Percentiles rank a stretch among this genome's conserved stretches.
These are phyloP conservation scores for Bombus impatiens DNA, from an alignment of 1,140 invertebrate species.

Conservation along the genomic window DNA sequence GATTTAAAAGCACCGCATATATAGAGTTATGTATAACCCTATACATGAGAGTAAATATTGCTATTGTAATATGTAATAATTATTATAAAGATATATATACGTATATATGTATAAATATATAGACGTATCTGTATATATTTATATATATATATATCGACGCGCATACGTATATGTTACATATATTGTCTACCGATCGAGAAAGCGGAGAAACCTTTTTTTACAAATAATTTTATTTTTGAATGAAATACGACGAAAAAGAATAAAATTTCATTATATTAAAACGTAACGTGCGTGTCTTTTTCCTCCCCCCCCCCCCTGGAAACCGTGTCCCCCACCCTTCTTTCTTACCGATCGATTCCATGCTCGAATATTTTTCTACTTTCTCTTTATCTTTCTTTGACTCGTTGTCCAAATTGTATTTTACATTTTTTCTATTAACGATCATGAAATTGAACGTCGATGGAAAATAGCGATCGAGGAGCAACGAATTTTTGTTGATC, in stretches of 20 bases:
- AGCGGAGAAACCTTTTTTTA: conserved; percentile 80
- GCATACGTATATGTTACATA: conserved; percentile 66
- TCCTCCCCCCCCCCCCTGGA: not conserved
- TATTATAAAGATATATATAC: conserved; percentile 67
- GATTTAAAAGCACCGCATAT: conserved; percentile 43
- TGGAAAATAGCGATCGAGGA: fast-evolving
- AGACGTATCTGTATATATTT: conserved; percentile 21
- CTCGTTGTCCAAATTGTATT: not conserved
- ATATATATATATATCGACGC: conserved; percentile 55
- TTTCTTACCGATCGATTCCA: not conserved
- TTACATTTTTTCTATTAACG: no score
- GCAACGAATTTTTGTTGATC: not conserved
- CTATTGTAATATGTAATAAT: conserved; percentile 67
- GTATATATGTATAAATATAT: conserved; percentile 68
- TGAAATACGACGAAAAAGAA: conserved; percentile 78
- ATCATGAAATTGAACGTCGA: not conserved
- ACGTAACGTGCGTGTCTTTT: conserved; percentile 56
- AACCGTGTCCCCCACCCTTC: no score
- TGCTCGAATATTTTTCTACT: not conserved
- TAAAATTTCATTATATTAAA: conserved; percentile 78
- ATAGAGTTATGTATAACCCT: conserved; percentile 62
- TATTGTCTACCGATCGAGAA: conserved; percentile 72
- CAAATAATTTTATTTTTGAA: conserved; percentile 83
- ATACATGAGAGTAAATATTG: conserved; percentile 69
- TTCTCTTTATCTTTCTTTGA: not conserved